A percentile compares a stretch with the other conserved stretches of the same genome.
Evolutionary conservation across 1,140 invertebrate species (phyloP).

Genomic region (Pseudomyrmex pallidus): DNA sequence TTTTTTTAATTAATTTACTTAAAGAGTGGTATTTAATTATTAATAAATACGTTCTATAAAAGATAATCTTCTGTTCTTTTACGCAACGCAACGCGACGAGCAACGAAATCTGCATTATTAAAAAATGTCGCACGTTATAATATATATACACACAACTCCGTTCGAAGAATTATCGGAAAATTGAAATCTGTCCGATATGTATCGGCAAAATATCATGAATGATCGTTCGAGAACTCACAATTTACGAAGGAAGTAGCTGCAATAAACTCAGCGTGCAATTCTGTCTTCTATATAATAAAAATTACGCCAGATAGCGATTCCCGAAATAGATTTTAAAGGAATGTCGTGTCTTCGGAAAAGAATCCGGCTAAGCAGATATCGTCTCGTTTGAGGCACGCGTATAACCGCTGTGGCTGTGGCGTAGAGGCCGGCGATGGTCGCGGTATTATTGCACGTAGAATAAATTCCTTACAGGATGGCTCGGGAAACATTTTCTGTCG

Average conservation of each 20-base stretch:
- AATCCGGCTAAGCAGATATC: constrained; percentile 89
- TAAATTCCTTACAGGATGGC: constrained; percentile 88
- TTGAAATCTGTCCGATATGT: not conserved
- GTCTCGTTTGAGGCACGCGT: constrained; percentile 87
- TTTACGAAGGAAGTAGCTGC: not conserved
- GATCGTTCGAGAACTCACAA: not conserved
- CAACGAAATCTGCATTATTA: not conserved
- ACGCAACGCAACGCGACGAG: not conserved
- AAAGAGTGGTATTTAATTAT: not conserved
- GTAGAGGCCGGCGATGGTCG: constrained; percentile 88
- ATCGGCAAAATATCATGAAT: not conserved
- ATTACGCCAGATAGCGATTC: not conserved
- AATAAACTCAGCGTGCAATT: not conserved
- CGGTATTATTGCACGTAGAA: constrained; percentile 87
- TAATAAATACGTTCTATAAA: constrained; percentile 26
- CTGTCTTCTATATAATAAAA: not conserved
- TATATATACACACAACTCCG: not conserved
- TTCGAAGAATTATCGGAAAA: not conserved
- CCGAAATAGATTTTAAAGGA: constrained; percentile 82
- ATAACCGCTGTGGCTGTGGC: constrained; percentile 88
- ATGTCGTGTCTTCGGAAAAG: constrained; percentile 90
- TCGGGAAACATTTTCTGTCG: constrained; percentile 85
- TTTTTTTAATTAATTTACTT: not conserved
- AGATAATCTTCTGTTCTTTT: not conserved
- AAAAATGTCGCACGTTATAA: constrained; percentile 7